Percentiles rank a stretch among this genome's conserved stretches.
Conservation (phyloP, 2,113 vertebrate genomes). For the Malurus melanocephalus region DNA sequence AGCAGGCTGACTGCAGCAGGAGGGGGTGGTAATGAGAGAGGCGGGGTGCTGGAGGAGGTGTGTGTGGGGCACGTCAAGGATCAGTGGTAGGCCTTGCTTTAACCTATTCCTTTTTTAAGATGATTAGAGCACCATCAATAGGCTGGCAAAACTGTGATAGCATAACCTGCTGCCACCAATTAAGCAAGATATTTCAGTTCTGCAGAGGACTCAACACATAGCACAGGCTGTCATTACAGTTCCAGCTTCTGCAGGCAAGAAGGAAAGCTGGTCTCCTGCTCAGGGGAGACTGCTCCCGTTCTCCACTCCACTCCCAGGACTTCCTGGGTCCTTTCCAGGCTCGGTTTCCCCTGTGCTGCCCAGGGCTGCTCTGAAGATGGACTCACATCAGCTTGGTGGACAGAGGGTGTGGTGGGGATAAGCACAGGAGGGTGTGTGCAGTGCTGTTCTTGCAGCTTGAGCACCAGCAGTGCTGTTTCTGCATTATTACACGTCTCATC, state of each 20-base stretch:
- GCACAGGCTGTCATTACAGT: neutral
- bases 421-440: neutral
- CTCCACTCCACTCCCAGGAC: neutral
- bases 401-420: fast-evolving
- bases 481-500: neutral
- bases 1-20: neutral
- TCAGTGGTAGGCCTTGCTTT: neutral
- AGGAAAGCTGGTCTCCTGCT: neutral
- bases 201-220: neutral
- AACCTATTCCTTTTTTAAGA: neutral
- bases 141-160: conserved; percentile 15
- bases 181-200: neutral
- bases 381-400: neutral
- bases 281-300: neutral
- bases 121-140: neutral
- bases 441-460: neutral
- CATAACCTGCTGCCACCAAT: conserved; percentile 33
- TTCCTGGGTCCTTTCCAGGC: neutral
- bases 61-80: neutral
- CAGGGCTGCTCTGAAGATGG: neutral
- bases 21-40: neutral
- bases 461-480: neutral
- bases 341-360: neutral
- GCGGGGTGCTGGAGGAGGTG: neutral
- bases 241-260: neutral